Evolutionary conservation across 2,888 invertebrate species (phyloP).

Genomic region (Operophtera brumata): DNA sequence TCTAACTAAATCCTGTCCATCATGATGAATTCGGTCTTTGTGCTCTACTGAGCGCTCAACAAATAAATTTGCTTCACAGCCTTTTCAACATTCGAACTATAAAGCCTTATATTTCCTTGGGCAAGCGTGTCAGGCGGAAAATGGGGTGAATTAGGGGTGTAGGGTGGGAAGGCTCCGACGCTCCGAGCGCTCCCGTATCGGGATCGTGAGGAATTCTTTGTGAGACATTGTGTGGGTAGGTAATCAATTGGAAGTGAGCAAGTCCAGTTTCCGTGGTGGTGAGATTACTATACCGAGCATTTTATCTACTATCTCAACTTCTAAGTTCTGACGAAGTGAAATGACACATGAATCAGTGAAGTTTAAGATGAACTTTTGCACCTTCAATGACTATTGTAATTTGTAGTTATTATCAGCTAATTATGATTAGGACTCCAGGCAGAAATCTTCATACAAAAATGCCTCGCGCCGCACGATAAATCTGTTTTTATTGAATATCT

Average conservation of each 20-base stretch:
- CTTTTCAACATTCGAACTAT: background rate
- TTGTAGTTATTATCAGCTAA: too few relatives aligned
- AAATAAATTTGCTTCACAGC: background rate
- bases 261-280: background rate
- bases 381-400: too few relatives aligned
- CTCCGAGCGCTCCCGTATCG: constrained; percentile 14
- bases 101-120: constrained; percentile 5
- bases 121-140: constrained; percentile 16
- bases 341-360: too few relatives aligned
- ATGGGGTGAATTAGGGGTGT: constrained; percentile 15
- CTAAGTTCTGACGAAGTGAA: too few relatives aligned
- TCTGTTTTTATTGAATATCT: too few relatives aligned
- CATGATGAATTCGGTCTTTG: too few relatives aligned
- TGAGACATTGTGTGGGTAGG: constrained; percentile 17
- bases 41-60: too few relatives aligned
- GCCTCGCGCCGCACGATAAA: too few relatives aligned
- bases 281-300: constrained; percentile 1
- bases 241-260: constrained; percentile 20
- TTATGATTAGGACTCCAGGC: too few relatives aligned
- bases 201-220: constrained; percentile 21
- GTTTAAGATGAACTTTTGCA: too few relatives aligned
- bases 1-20: background rate
- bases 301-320: too few relatives aligned
- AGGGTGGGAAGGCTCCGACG: constrained; percentile 9
- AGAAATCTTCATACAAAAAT: too few relatives aligned